Base-by-base conservation (phyloP, 1,140 invertebrate species). In the Papilio xuthus region DNA sequence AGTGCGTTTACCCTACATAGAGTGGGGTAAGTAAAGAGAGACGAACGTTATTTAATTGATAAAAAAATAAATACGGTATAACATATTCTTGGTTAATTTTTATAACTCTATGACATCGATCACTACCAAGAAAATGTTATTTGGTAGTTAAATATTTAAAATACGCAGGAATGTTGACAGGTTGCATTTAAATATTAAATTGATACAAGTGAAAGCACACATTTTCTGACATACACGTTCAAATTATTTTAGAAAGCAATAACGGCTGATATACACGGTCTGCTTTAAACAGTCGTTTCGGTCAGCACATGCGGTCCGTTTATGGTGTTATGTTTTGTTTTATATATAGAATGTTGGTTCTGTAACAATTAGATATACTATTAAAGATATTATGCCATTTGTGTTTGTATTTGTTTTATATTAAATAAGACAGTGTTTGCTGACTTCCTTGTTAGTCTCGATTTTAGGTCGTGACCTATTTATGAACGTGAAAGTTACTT, bases 281-380 rank as follows among this genome's bases (percentile, higher is more conserved):
- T 53, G 18, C 4, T 37, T 37, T 37, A 7, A 37, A 37, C 18
- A 53, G 50, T n/a, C n/a, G 50, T 18, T 20, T 1, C 18, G 7
- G 18, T 8, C n/a, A 9, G 50, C 18, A 4, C 32, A 37, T 53
- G 50, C 18, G 50, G 50, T 20, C 50, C 50, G 50, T 53, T 18
- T 53, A 53, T 53, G 50, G 18, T 8, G 8, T 18, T 37, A 41
- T 28, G 20, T 73, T 73, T 26, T 47, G n/a, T 73, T 73, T 73
- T 23, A 47, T 15, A 73, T 41, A 37, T 67, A n/a, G 12, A 4
- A 69, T 13, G 26, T 69, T 41, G 23, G 13, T 44, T 15, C 41
- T 73, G 71, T 73, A 73, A 50, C 50, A 73, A 20, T 20, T 73
- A 47, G 42, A 10, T 73, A 47, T 72, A 47, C 32, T 47, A 73